phyloP scores from a whole-genome alignment of 2,797 vertebrate species.

The Lacerta viridis region DNA sequence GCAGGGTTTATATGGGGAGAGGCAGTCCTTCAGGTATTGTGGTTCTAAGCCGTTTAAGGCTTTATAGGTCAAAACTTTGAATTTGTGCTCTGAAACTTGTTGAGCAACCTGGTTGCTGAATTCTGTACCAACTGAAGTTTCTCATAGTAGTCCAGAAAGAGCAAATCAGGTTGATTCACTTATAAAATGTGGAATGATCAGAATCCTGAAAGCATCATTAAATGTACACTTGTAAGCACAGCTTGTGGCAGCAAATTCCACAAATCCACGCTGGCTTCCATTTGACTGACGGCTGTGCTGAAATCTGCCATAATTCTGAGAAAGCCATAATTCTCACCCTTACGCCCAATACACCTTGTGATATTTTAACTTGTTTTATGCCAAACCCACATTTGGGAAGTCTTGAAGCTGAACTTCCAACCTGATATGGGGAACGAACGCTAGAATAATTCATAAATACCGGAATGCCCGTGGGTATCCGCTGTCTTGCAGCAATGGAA shows the following conservation, averaged over 20 bases:
- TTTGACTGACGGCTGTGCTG: neutral
- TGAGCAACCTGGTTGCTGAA: no score
- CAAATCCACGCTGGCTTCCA: neutral
- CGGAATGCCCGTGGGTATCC: neutral
- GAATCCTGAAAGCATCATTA: no score
- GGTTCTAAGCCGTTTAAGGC: no score
- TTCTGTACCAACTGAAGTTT: no score
- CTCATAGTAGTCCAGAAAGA: no score
- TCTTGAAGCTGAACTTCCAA: neutral
- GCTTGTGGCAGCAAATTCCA: neutral
- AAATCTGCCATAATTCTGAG: neutral
- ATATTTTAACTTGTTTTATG: neutral
- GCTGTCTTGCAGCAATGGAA: neutral
- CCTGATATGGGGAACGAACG: neutral
- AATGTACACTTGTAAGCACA: no score
- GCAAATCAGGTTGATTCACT: no score
- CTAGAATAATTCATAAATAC: neutral
- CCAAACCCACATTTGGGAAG: neutral
- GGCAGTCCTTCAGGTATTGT: no score
- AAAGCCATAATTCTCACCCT: neutral
- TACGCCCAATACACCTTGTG: neutral
- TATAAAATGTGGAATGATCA: no score
- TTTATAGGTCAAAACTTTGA: no score
- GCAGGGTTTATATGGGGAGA: no score
- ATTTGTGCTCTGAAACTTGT: no score